Conservation (phyloP, 2,888 invertebrate genomes). For the Endotricha flammealis region DNA sequence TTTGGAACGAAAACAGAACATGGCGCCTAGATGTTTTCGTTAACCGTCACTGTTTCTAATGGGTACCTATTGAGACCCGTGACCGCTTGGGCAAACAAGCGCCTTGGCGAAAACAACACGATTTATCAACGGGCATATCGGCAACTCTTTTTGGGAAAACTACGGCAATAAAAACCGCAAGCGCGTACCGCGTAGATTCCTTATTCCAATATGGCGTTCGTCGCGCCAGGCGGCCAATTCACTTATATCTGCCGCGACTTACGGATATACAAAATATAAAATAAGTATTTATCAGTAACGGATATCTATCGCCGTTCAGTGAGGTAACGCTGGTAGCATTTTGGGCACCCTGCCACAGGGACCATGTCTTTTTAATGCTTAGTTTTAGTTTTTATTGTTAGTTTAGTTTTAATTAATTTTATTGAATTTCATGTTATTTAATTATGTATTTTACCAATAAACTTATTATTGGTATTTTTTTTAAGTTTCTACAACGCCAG, state of each 20-base stretch:
- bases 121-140: constrained; percentile 69
- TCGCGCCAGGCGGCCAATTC: constrained; percentile 57
- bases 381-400: too few species aligned
- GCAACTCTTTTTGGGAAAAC: constrained; percentile 52
- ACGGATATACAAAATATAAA: constrained; percentile 35
- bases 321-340: too few species aligned
- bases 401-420: too few species aligned
- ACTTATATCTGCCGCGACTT: constrained; percentile 51
- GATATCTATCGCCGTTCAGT: too few species aligned
- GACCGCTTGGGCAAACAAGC: constrained; percentile 54
- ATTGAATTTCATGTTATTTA: too few species aligned
- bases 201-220: constrained; percentile 63
- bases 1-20: constrained; percentile 13
- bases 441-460: too few species aligned
- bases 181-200: constrained; percentile 46
- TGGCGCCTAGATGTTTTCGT: constrained; percentile 18
- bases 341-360: too few species aligned
- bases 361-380: too few species aligned
- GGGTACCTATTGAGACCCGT: constrained; percentile 12
- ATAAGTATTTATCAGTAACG: too few species aligned
- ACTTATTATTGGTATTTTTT: too few species aligned
- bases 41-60: constrained; percentile 15
- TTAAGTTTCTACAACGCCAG: too few species aligned
- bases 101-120: constrained; percentile 72
- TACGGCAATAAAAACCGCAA: constrained; percentile 63